Evolutionary conservation across 1,140 invertebrate species (phyloP).

Genomic region (Piezodorus guildinii): DNA sequence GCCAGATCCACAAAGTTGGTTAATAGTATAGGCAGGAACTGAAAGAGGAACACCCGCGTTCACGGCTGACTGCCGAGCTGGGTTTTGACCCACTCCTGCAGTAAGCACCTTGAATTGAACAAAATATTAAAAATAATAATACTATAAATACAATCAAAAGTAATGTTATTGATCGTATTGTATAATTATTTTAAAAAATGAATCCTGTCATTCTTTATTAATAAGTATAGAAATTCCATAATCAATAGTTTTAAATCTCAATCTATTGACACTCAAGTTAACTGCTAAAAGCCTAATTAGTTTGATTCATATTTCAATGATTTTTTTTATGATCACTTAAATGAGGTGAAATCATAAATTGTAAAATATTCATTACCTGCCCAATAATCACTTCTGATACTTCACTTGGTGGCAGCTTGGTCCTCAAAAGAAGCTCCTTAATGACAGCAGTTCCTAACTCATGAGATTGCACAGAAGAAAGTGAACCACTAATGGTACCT

Average conservation of each 20-base stretch:
- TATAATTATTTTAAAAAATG: no score
- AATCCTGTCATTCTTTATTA: no score
- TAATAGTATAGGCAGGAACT: conserved; percentile 63
- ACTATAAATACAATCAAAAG: no score
- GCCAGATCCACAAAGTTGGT: conserved; percentile 80
- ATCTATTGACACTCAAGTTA: no score
- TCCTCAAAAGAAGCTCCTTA: conserved; percentile 52
- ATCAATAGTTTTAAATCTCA: no score
- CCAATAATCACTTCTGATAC: conserved; percentile 78
- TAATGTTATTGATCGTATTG: no score
- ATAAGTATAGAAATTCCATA: no score
- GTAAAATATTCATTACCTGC: conserved; percentile 47
- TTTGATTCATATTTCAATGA: no score
- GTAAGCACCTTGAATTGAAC: conserved; percentile 44
- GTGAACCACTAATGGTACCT: conserved; percentile 59
- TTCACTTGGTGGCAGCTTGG: conserved; percentile 46
- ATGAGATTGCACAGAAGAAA: conserved; percentile 54
- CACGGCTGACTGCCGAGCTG: conserved; percentile 67
- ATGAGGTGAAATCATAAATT: no score
- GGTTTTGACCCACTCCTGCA: conserved; percentile 72
- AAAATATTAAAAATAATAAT: no score
- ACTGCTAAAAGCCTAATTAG: no score
- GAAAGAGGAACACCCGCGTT: conserved; percentile 59
- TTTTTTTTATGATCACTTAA: no score
- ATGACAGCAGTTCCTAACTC: conserved; percentile 67